phyloP scores from a whole-genome alignment of 37 sponge, comb jelly and placozoan genomes.

The Hexactinellida sp. region DNA sequence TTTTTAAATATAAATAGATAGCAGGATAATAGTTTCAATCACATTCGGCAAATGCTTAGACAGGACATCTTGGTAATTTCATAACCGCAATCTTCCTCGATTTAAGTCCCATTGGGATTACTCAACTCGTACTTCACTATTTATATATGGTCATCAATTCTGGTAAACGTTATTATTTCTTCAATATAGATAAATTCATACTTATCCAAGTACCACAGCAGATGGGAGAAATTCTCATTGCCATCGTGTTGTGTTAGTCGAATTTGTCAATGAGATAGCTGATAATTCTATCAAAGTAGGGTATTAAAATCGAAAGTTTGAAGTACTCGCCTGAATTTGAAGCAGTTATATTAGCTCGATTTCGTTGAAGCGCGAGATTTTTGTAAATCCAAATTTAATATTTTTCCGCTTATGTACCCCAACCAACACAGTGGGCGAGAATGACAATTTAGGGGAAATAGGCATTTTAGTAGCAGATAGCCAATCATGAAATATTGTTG shows the following conservation, averaged over 20 bases:
- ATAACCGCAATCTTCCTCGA: neutral
- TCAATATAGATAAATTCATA: neutral
- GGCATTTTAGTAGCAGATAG: too few relatives aligned
- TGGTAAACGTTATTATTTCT: neutral
- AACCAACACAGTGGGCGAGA: too few relatives aligned
- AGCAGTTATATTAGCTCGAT: constrained; percentile 12
- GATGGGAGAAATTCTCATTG: neutral
- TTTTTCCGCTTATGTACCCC: too few relatives aligned
- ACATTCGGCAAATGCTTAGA: constrained; percentile 14
- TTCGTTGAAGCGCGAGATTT: too few relatives aligned
- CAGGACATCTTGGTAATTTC: neutral
- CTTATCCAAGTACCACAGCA: neutral
- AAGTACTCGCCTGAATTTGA: constrained; percentile 14
- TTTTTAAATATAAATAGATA: constrained; percentile 13
- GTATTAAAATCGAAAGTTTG: constrained; percentile 4
- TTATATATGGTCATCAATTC: neutral
- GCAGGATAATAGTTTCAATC: neutral
- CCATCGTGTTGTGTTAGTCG: constrained; percentile 3
- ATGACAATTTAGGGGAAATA: too few relatives aligned
- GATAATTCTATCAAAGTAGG: neutral
- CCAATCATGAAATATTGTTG: too few relatives aligned
- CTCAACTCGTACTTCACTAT: neutral
- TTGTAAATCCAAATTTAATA: too few relatives aligned
- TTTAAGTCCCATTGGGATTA: neutral
- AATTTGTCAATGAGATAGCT: neutral